Evolutionary conservation across 2,797 vertebrate genomes (phyloP).

Genomic region (Chromobotia macracanthus): DNA sequence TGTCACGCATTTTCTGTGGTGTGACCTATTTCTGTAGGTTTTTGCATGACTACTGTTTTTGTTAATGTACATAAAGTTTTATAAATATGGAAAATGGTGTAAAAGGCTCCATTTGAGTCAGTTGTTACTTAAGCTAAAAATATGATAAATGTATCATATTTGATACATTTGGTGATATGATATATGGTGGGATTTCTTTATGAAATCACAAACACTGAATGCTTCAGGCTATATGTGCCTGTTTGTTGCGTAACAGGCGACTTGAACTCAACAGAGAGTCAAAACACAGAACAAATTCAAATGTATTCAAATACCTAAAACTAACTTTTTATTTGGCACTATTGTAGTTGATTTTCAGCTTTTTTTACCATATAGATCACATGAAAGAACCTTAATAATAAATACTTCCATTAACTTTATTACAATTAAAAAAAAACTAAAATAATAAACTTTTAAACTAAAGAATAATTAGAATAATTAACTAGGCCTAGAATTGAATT

Average conservation of each 20-base stretch:
- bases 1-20: conserved; percentile 38
- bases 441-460: neutral
- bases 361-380: neutral
- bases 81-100: neutral
- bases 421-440: too few species aligned
- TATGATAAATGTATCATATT: neutral
- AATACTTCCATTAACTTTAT: neutral
- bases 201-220: conserved; percentile 15
- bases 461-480: neutral
- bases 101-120: neutral
- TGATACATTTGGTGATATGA: neutral
- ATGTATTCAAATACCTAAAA: neutral
- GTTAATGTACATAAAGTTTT: neutral
- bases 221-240: neutral
- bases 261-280: conserved; percentile 10
- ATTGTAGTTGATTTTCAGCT: neutral
- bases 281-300: neutral
- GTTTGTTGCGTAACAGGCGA: neutral
- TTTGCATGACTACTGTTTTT: neutral
- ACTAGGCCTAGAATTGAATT: neutral
- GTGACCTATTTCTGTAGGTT: conserved; percentile 40
- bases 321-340: neutral
- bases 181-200: neutral
- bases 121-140: neutral
- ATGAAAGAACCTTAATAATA: too few species aligned